phyloP scores from a whole-genome alignment of 2,113 vertebrate genomes.

The Thinocorus orbignyianus region DNA sequence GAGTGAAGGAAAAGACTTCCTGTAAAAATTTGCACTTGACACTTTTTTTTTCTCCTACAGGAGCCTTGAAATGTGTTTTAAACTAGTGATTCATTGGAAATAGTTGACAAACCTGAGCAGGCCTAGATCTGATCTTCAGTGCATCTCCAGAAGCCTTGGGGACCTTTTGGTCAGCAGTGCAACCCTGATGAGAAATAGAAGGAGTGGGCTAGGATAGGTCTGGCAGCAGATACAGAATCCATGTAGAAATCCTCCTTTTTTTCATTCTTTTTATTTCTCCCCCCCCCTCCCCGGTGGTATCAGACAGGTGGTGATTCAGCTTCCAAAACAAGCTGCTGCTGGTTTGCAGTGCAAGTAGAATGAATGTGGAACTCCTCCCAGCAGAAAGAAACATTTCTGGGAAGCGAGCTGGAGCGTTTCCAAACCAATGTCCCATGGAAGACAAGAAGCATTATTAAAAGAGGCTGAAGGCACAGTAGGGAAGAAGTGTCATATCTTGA shows the following conservation, averaged over 20 bases:
- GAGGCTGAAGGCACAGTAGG: constrained; percentile 42
- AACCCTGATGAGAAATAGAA: not conserved
- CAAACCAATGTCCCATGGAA: constrained; percentile 62
- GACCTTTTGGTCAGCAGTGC: not conserved
- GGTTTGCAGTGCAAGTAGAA: constrained; percentile 34
- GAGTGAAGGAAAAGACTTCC: not conserved
- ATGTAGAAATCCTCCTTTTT: not conserved
- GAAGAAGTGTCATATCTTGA: constrained; percentile 45
- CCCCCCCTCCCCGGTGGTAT: not conserved
- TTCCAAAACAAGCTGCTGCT: constrained; percentile 61
- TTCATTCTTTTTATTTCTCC: no score
- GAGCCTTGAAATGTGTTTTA: not conserved
- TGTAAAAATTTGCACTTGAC: not conserved
- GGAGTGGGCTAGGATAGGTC: not conserved
- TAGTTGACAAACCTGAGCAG: not conserved
- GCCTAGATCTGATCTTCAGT: not conserved
- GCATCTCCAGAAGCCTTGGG: not conserved
- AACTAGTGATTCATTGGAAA: not conserved
- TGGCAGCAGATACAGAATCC: not conserved
- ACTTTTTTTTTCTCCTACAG: not conserved
- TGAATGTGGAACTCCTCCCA: constrained; percentile 45
- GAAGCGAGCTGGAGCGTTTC: constrained; percentile 58
- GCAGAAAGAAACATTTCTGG: constrained; percentile 63
- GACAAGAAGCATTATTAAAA: constrained; percentile 57
- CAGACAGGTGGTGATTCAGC: constrained; percentile 60